phyloP scores from a whole-genome alignment of 2,888 invertebrate species.

The Luperina testacea region DNA sequence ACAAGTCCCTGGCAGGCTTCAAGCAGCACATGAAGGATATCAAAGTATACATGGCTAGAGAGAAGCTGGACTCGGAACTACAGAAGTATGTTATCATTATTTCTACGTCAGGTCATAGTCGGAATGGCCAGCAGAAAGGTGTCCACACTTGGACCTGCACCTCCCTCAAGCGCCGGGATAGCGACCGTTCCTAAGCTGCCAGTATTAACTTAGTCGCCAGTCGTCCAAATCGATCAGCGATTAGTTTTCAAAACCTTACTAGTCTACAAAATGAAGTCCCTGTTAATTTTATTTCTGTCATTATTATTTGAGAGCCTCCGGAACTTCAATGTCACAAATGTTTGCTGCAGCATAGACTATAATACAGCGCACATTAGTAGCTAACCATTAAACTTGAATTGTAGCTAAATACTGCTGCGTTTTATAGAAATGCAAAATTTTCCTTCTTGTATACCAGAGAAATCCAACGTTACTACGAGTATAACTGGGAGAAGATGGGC shows the following conservation, averaged over 20 bases:
- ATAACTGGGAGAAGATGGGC: constrained; percentile 83
- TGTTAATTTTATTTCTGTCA: not conserved
- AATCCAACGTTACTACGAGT: constrained; percentile 78
- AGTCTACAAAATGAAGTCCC: not conserved
- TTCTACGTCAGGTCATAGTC: not conserved
- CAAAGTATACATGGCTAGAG: constrained; percentile 76
- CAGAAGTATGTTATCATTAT: constrained; percentile 71
- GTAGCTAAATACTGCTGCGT: not conserved
- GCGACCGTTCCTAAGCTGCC: not conserved
- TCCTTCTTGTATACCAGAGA: constrained; percentile 67
- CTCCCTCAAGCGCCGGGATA: not conserved
- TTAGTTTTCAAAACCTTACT: not conserved
- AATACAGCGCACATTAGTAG: not conserved
- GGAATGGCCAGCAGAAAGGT: too few relatives aligned
- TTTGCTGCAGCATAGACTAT: too few relatives aligned
- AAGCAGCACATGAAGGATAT: constrained; percentile 84
- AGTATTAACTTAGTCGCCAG: too few relatives aligned
- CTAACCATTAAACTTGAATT: not conserved
- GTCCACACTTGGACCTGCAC: not conserved
- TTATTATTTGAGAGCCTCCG: not conserved
- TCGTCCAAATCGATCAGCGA: not conserved
- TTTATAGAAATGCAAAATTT: not conserved
- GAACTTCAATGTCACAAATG: not conserved
- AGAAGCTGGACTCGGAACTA: constrained; percentile 71
- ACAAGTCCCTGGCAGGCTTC: constrained; percentile 80